Base-by-base conservation (phyloP, 1,140 invertebrate species). In the Bombus balteatus region DNA sequence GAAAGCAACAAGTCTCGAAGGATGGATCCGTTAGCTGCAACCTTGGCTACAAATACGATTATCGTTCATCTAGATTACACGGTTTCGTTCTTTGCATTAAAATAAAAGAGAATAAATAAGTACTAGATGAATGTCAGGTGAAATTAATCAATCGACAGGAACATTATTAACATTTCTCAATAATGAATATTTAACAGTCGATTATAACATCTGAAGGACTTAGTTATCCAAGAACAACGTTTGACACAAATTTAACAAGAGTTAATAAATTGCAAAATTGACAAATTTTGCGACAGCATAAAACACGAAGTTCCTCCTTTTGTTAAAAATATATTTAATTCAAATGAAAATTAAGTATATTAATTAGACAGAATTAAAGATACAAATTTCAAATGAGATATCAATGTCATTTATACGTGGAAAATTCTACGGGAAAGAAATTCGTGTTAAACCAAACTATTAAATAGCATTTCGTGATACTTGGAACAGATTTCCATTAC, bases 1-100 rank as follows among this genome's bases (percentile, higher is more conserved):
- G 70, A 71, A 71, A 71, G 39, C 70, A 71, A 71, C 70, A 41
- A 71, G 70, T 39, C 12, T 39, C 22, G 39, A n/a, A 71, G 12
- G 37, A 15, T 41, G 41, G 39, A 15, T 71, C 70, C 70, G 70
- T 41, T 71, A 41, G 12, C n/a, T 71, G 28, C 28, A 71, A 15
- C 28, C 39, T 41, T 10, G 25, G 1, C 10, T 41, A 41, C 12
- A 71, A 70, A 70, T 39, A 25, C 15, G 34, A 39, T 37, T 70
- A 41, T 71, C 25, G 5, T 41, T 28, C 70, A 28, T 71, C 70
- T n/a, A 41, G 37, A 71, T 70, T 37, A 10, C 34, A 70, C 68
- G 22, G 10, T 71, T 41, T 28, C 25, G 22, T 39, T 70, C 5
- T 13, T 13, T 28, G 39, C 2, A 1, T n/a, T 8, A 39, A 41